phyloP scores from a whole-genome alignment of 2,797 vertebrate species.

The Rhinella marina region DNA sequence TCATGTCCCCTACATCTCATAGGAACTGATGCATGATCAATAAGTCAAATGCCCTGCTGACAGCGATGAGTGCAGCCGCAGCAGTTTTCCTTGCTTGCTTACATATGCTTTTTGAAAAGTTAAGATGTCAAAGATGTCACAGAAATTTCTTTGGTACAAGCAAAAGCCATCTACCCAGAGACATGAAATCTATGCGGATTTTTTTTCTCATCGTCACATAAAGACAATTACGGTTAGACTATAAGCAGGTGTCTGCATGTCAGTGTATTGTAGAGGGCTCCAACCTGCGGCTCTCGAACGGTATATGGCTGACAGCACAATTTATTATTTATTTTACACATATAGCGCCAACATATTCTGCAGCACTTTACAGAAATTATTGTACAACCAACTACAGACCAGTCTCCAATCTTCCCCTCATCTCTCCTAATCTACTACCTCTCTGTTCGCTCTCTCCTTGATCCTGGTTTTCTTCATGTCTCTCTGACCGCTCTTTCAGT shows the following conservation, averaged over 20 bases:
- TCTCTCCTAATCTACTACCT: too few species aligned
- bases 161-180: neutral
- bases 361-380: too few species aligned
- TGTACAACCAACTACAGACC: too few species aligned
- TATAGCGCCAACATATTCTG: too few species aligned
- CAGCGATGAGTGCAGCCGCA: neutral
- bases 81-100: neutral
- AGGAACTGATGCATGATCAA: neutral
- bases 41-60: neutral
- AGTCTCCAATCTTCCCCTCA: too few species aligned
- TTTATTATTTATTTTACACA: too few species aligned
- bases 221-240: neutral
- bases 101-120: slow-evolving; percentile 20
- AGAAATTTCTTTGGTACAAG: neutral
- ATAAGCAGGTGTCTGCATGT: neutral
- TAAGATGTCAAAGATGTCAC: slow-evolving; percentile 8
- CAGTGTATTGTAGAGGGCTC: neutral
- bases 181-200: neutral
- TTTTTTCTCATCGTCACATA: neutral
- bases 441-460: too few species aligned
- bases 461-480: too few species aligned
- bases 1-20: neutral
- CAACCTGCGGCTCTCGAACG: neutral
- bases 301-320: too few species aligned
- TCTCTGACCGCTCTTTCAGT: too few species aligned